Percentiles rank a stretch among this genome's conserved stretches.
These are phyloP conservation scores for Cantharis rufa DNA, from an alignment of 2,888 invertebrate genomes.

Conservation along the genomic window DNA sequence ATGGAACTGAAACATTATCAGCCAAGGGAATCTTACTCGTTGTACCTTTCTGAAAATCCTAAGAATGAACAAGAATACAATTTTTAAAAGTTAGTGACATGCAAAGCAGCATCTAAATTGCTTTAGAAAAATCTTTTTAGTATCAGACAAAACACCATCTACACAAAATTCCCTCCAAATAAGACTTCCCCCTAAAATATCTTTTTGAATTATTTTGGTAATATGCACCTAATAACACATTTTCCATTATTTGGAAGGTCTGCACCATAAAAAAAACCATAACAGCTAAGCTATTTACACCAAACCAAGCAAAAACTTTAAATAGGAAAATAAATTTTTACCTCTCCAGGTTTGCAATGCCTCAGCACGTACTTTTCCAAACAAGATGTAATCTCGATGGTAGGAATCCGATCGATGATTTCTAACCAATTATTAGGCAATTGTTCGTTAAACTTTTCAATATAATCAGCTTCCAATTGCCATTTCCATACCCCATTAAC, in stretches of 20 bases:
- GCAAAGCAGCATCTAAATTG: constrained; percentile 6
- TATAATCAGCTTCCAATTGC: constrained; percentile 58
- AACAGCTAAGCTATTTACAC: background rate
- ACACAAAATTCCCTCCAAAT: too few species aligned
- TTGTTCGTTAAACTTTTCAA: constrained; percentile 65
- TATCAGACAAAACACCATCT: background rate
- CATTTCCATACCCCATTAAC: constrained; percentile 57
- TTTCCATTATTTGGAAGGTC: background rate
- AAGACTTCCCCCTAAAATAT: too few species aligned
- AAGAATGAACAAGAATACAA: constrained; percentile 23
- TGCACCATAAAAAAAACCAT: background rate
- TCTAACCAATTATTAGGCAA: constrained; percentile 73
- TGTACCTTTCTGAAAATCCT: constrained; percentile 52
- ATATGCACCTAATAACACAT: too few species aligned
- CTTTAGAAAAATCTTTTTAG: background rate
- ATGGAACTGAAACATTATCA: constrained; percentile 49
- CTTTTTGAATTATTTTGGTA: too few species aligned
- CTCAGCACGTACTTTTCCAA: constrained; percentile 44
- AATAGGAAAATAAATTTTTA: constrained; percentile 40
- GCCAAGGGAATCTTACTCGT: background rate
- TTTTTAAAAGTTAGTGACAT: constrained; percentile 19
- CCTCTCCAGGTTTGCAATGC: constrained; percentile 50
- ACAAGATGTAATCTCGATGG: constrained; percentile 59
- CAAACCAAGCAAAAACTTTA: background rate
- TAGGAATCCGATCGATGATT: constrained; percentile 62